These are phyloP conservation scores for Psilopsiagon aurifrons DNA, from an alignment of 2,113 vertebrate species.

Conservation along the genomic window DNA sequence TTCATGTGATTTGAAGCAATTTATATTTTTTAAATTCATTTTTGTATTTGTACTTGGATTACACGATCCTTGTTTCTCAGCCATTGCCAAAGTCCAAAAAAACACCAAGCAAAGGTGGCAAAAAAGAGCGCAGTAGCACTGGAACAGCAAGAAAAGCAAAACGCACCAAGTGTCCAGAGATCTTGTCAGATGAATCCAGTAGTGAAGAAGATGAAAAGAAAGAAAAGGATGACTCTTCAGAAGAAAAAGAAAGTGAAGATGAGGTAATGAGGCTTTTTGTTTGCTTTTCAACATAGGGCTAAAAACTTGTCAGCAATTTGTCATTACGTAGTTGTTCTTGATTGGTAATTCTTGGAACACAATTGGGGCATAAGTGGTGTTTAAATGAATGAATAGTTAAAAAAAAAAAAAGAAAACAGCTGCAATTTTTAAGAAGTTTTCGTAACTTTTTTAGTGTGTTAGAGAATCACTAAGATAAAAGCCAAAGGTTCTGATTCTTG, in stretches of 20 bases:
- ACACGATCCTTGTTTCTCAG: constrained; percentile 20
- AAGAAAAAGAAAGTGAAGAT: constrained; percentile 82
- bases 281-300: neutral
- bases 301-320: neutral
- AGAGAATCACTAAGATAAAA: neutral
- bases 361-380: neutral
- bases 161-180: constrained; percentile 88
- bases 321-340: neutral
- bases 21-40: neutral
- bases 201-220: constrained; percentile 89
- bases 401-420: neutral
- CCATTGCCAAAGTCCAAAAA: constrained; percentile 82
- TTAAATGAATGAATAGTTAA: neutral
- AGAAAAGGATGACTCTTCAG: constrained; percentile 80
- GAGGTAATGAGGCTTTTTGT: constrained; percentile 55
- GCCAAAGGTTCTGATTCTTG: neutral
- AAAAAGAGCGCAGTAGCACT: constrained; percentile 80
- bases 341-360: neutral
- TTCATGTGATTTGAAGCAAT: neutral
- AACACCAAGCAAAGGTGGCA: constrained; percentile 78
- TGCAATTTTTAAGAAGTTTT: neutral
- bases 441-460: neutral
- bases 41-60: neutral
- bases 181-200: constrained; percentile 92
- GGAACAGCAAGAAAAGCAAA: constrained; percentile 82